phyloP scores from a whole-genome alignment of 53 echinoderm and acorn worm species.

The Echinometra lucunter region DNA sequence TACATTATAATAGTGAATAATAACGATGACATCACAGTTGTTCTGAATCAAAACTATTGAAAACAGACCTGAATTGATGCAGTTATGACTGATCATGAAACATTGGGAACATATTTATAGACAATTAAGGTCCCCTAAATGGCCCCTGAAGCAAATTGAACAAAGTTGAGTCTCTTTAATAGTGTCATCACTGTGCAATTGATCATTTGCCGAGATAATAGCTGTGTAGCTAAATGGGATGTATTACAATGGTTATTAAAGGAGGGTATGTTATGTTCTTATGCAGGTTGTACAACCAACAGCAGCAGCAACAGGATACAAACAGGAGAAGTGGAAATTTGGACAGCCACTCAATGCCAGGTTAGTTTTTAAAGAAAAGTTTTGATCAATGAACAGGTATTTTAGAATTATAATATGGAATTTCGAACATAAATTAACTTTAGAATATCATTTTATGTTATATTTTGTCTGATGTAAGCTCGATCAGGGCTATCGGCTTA shows the following conservation, averaged over 20 bases:
- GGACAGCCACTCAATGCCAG: not conserved
- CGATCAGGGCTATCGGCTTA: no score
- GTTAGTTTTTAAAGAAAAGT: not conserved
- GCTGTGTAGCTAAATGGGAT: not conserved
- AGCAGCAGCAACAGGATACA: constrained; percentile 30
- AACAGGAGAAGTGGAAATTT: constrained; percentile 37
- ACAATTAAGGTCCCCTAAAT: not conserved
- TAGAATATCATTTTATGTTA: no score
- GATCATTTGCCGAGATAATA: not conserved
- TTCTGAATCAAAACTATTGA: not conserved
- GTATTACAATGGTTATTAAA: not conserved
- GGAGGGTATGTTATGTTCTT: constrained; percentile 40
- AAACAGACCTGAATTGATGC: constrained; percentile 15
- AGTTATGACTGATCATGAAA: constrained; percentile 26
- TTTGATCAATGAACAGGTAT: not conserved
- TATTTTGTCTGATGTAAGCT: no score
- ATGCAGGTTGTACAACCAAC: constrained; percentile 49
- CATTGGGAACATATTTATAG: constrained; percentile 4
- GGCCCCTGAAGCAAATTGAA: constrained; percentile 7
- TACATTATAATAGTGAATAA: not conserved
- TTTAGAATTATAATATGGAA: no score
- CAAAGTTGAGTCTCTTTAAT: not conserved
- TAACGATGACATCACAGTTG: not conserved
- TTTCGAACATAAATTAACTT: no score
- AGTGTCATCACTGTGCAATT: not conserved